Evolutionary conservation across 2,113 vertebrate genomes (phyloP).

Genomic region (Anas platyrhynchos): DNA sequence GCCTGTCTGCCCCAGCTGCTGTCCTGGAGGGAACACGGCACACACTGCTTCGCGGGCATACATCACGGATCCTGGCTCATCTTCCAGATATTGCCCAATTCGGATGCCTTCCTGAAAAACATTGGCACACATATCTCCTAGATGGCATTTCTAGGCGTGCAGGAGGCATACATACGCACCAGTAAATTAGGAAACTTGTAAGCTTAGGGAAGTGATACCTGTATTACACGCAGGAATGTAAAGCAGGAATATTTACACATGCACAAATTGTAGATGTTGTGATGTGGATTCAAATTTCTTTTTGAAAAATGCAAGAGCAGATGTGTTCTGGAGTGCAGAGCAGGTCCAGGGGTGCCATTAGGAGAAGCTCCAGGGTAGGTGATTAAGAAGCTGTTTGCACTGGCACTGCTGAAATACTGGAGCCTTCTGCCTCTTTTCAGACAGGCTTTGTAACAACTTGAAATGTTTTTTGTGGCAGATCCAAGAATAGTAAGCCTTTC

Average conservation of each 20-base stretch:
- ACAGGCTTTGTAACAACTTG: not conserved
- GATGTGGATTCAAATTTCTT: too few species aligned
- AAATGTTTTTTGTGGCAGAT: not conserved
- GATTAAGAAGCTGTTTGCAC: constrained; percentile 22
- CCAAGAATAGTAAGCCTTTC: constrained; percentile 45
- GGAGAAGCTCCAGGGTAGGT: not conserved
- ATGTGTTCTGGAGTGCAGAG: not conserved
- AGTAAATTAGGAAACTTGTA: not conserved
- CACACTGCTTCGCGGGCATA: not conserved
- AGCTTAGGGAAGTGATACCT: not conserved
- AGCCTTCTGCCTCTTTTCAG: not conserved
- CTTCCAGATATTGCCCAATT: not conserved
- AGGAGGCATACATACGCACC: not conserved
- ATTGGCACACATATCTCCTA: not conserved
- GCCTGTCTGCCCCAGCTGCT: not conserved
- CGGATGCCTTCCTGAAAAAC: constrained; percentile 21
- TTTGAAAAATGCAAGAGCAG: not conserved
- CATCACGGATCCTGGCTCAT: not conserved
- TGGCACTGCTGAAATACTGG: not conserved
- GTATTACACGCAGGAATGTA: not conserved
- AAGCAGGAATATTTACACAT: not conserved
- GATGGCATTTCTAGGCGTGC: not conserved
- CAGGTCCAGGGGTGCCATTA: not conserved
- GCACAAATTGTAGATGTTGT: not conserved
- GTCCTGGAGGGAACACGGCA: not conserved